phyloP scores from a whole-genome alignment of 2,888 invertebrate species.

The Platycnemis pennipes region DNA sequence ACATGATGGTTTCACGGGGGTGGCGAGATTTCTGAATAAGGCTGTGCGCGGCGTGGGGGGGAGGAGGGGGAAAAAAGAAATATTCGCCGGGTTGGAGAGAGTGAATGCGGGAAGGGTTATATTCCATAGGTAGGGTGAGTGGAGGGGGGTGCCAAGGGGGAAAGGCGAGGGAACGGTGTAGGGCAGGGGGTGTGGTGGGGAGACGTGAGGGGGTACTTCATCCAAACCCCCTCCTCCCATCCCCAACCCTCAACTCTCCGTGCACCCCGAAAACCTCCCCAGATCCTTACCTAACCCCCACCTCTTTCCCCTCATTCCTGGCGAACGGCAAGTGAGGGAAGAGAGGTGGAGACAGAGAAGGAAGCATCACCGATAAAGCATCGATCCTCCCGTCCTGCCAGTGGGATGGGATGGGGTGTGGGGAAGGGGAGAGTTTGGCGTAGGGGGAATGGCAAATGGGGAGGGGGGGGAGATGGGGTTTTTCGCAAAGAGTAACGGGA shows the following conservation, averaged over 20 bases:
- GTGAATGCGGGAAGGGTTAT: not conserved
- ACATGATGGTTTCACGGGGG: constrained; percentile 36
- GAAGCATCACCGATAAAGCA: constrained; percentile 48
- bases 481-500: not conserved
- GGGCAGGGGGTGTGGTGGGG: not conserved
- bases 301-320: constrained; percentile 34
- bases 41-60: not conserved
- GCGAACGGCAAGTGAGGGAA: constrained; percentile 39
- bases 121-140: not conserved
- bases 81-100: not conserved
- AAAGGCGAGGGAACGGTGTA: not conserved
- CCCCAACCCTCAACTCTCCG: not conserved
- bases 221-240: not conserved
- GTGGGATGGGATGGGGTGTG: not conserved
- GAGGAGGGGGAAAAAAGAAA: not conserved
- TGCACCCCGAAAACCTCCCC: too few relatives aligned
- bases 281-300: not conserved
- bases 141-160: not conserved
- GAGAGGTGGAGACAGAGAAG: not conserved
- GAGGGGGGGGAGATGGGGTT: not conserved
- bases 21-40: constrained; percentile 33
- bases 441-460: not conserved
- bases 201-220: constrained; percentile 1
- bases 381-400: constrained; percentile 33
- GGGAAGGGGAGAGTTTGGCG: constrained; percentile 6